Conservation (phyloP, 2,888 invertebrate species). For the Nemotelus nigrinus region DNA sequence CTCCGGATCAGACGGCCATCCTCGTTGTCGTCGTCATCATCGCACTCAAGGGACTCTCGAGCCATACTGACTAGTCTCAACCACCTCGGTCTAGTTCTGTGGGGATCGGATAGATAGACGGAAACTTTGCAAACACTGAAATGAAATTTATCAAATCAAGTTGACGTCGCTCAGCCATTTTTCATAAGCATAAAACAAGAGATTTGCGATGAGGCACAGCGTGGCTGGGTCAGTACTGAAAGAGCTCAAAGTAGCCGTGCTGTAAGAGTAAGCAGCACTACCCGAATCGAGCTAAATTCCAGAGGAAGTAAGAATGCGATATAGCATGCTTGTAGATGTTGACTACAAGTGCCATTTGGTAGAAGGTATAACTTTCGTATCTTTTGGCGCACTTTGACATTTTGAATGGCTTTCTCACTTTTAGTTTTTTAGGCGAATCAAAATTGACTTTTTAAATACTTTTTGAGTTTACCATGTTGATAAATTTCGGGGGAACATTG, state of each 20-base stretch:
- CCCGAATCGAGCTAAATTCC: too few relatives aligned
- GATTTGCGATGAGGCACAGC: conserved; percentile 34
- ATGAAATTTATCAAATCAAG: conserved; percentile 51
- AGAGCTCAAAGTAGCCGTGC: too few relatives aligned
- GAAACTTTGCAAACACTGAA: conserved; percentile 49
- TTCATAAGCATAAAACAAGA: conserved; percentile 51
- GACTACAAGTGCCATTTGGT: not conserved
- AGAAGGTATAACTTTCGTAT: conserved; percentile 1
- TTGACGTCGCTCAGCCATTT: conserved; percentile 50
- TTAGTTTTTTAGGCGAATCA: too few relatives aligned
- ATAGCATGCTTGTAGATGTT: not conserved
- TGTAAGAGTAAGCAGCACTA: too few relatives aligned
- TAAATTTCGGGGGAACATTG: too few relatives aligned
- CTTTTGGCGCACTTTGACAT: conserved; percentile 15
- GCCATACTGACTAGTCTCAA: too few relatives aligned
- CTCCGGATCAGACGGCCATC: not conserved
- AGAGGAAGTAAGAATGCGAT: too few relatives aligned
- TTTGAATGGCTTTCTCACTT: conserved; percentile 17
- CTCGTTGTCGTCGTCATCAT: too few relatives aligned
- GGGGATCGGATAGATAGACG: conserved; percentile 16
- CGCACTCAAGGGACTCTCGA: too few relatives aligned
- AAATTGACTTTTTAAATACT: too few relatives aligned
- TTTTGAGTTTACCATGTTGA: too few relatives aligned
- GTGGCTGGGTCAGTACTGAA: too few relatives aligned
- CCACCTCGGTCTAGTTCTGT: not conserved